Evolutionary conservation across 1,140 invertebrate species (phyloP).

Genomic region (Mizuhopecten yessoensis): DNA sequence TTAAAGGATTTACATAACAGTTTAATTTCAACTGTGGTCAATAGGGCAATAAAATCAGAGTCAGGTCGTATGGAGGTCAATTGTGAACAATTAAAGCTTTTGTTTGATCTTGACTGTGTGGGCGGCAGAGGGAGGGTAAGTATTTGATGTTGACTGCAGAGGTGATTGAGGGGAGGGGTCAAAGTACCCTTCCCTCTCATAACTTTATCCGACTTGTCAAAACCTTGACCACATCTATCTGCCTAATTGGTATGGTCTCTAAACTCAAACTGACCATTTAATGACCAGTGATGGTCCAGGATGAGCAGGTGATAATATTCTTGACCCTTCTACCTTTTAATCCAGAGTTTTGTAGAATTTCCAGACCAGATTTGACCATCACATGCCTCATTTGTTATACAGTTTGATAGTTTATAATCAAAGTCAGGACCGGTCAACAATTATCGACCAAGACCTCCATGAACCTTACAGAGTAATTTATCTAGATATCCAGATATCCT

Average conservation of each 20-base stretch:
- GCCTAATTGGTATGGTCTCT: constrained; percentile 8
- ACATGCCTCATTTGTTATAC: neutral
- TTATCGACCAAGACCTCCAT: neutral
- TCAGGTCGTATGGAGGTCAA: constrained; percentile 3
- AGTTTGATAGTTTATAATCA: neutral
- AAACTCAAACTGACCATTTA: constrained; percentile 28
- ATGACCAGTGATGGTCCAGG: neutral
- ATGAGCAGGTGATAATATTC: constrained; percentile 14
- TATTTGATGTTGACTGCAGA: neutral
- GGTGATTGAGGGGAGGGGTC: constrained; percentile 9
- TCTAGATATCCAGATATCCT: neutral
- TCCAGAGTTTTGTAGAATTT: neutral
- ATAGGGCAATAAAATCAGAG: neutral
- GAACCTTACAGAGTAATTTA: neutral
- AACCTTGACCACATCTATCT: constrained; percentile 38
- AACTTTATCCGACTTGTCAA: neutral
- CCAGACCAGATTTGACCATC: neutral
- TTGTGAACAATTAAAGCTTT: constrained; percentile 35
- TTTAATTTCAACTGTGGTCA: constrained; percentile 20
- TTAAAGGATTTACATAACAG: neutral
- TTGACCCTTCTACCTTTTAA: neutral
- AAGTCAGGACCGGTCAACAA: neutral
- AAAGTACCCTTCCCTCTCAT: neutral
- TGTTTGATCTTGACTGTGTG: constrained; percentile 19
- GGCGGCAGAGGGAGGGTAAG: neutral